A percentile compares a stretch with the other conserved stretches of the same genome.
Conservation (phyloP, 2,797 vertebrate species). For the Amblyopsis hoosieri region DNA sequence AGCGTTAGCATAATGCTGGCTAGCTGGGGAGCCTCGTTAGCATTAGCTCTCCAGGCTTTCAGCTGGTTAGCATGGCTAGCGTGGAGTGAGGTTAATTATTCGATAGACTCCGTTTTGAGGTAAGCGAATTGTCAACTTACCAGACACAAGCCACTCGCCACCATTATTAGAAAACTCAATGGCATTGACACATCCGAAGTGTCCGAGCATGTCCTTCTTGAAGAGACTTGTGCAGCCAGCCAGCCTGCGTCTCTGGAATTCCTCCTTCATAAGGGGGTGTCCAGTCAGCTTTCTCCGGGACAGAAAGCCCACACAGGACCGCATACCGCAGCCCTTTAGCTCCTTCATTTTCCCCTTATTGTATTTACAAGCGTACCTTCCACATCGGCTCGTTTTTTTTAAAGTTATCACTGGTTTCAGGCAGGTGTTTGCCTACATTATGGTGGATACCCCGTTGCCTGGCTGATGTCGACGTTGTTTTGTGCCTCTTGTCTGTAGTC, state of each 20-base stretch:
- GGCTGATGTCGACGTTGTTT: slow-evolving; percentile 61
- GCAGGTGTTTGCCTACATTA: slow-evolving; percentile 53
- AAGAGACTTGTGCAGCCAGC: slow-evolving; percentile 92
- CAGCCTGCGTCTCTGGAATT: slow-evolving; percentile 92
- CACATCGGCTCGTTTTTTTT: slow-evolving; percentile 24
- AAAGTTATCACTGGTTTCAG: neutral
- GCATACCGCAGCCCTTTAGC: slow-evolving; percentile 89
- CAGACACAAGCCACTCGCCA: slow-evolving; percentile 97
- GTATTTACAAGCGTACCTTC: slow-evolving; percentile 27
- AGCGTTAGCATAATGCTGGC: slow-evolving; percentile 22
- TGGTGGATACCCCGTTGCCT: slow-evolving; percentile 39
- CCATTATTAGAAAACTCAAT: slow-evolving; percentile 99
- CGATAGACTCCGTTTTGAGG: neutral
- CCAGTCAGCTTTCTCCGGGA: slow-evolving; percentile 90
- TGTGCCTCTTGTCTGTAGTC: slow-evolving; percentile 46
- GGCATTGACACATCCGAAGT: slow-evolving; percentile 99
- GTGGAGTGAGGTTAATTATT: neutral
- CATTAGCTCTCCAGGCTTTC: slow-evolving; percentile 1
- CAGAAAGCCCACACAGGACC: slow-evolving; percentile 93
- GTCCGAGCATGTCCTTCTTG: slow-evolving; percentile 95
- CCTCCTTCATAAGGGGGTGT: slow-evolving; percentile 90
- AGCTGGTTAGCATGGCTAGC: neutral
- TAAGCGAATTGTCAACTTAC: slow-evolving; percentile 76
- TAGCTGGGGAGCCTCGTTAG: neutral
- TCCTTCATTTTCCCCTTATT: slow-evolving; percentile 77